Evolutionary conservation across 2,113 vertebrate genomes (phyloP).

Genomic region (Calypte anna): DNA sequence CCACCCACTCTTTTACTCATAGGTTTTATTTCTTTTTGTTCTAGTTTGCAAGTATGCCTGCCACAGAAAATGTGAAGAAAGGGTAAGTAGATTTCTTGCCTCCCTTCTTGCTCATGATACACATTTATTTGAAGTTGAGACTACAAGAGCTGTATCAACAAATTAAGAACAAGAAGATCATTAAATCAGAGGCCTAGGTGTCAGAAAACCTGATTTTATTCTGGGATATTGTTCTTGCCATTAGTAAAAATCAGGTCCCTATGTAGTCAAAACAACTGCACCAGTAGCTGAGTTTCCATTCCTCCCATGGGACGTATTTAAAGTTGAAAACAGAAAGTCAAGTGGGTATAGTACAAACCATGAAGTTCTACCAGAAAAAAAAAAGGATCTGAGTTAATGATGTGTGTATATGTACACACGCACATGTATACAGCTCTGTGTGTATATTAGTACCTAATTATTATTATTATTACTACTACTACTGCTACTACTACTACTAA

Average conservation of each 20-base stretch:
- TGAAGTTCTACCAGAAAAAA: neutral
- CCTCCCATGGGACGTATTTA: neutral
- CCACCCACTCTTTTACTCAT: neutral
- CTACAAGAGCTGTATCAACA: neutral
- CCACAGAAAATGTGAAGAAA: constrained; percentile 77
- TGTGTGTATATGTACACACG: neutral
- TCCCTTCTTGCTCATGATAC: neutral
- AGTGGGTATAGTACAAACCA: neutral
- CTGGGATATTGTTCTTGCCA: neutral
- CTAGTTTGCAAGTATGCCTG: constrained; percentile 78
- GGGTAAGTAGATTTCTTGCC: constrained; percentile 65
- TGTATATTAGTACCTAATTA: no score
- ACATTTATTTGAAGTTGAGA: neutral
- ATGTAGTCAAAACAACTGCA: neutral
- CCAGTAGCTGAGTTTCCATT: neutral
- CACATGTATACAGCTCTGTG: fast-evolving
- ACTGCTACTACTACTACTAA: no score
- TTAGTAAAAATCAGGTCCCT: neutral
- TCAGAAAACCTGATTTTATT: neutral
- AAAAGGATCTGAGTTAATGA: neutral
- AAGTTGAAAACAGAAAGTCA: neutral
- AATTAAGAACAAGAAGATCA: neutral
- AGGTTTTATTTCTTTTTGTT: constrained; percentile 27
- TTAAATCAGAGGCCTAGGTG: neutral
- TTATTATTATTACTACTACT: no score